Evolutionary conservation across 2,113 vertebrate genomes (phyloP).

Genomic region (Ptilorrhoa leucosticta): DNA sequence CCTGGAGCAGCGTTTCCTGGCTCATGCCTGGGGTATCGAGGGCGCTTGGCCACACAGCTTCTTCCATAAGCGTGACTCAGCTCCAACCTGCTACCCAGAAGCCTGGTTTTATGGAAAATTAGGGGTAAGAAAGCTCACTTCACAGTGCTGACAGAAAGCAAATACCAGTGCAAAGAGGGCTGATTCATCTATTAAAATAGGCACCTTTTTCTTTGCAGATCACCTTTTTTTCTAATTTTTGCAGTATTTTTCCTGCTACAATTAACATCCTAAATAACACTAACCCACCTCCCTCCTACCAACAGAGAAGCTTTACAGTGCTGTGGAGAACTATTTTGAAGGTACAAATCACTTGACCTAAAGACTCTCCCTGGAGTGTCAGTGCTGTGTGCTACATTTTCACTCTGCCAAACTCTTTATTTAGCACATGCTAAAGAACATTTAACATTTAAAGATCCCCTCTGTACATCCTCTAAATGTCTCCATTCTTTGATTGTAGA

Average conservation of each 20-base stretch:
- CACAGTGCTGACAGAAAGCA: background rate
- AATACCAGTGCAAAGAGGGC: background rate
- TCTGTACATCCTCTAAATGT: constrained; percentile 63
- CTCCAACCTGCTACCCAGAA: background rate
- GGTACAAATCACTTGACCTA: constrained; percentile 61
- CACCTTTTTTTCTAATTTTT: background rate
- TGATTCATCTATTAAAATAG: background rate
- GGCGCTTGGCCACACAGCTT: background rate
- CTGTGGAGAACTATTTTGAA: constrained; percentile 30
- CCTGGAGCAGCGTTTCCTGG: rapidly evolving
- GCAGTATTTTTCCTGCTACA: background rate
- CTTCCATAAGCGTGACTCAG: rapidly evolving
- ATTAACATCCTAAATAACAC: background rate
- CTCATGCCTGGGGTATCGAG: rapidly evolving
- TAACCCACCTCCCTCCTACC: background rate
- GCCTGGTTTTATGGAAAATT: background rate
- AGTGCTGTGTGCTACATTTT: background rate
- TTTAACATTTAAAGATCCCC: constrained; percentile 68
- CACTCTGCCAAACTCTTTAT: constrained; percentile 42
- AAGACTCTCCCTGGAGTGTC: constrained; percentile 34
- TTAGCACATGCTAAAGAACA: constrained; percentile 53
- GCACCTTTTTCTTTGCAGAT: background rate
- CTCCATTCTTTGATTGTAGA: constrained; percentile 58
- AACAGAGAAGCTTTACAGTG: constrained; percentile 1
- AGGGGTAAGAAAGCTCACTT: background rate